phyloP scores from a whole-genome alignment of 2,888 invertebrate genomes.

The Drosophila helvetica region DNA sequence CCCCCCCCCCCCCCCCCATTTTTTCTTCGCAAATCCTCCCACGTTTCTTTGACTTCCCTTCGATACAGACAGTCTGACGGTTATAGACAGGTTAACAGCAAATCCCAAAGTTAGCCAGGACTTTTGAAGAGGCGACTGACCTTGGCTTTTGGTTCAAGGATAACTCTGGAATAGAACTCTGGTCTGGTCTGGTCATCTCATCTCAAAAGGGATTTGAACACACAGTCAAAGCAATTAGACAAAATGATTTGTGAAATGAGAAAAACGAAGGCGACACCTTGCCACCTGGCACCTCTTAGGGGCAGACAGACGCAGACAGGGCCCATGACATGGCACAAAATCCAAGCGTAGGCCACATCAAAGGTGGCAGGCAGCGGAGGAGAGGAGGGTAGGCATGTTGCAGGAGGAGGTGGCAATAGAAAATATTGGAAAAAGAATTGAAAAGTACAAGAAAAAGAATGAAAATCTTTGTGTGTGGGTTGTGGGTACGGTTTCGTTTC shows the following conservation, averaged over 20 bases:
- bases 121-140: slow-evolving; percentile 26
- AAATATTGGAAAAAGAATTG: slow-evolving; percentile 34
- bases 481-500: slow-evolving; percentile 39
- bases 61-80: slow-evolving; percentile 31
- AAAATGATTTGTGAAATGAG: slow-evolving; percentile 58
- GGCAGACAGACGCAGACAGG: slow-evolving; percentile 54
- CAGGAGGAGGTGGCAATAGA: slow-evolving; percentile 10
- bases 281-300: slow-evolving; percentile 7
- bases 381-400: neutral
- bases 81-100: neutral
- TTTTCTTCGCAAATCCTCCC: too few species aligned
- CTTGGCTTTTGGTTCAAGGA: slow-evolving; percentile 58
- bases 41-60: slow-evolving; percentile 3
- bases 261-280: slow-evolving; percentile 48
- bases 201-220: neutral
- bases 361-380: slow-evolving; percentile 7
- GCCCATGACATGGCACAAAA: slow-evolving; percentile 47
- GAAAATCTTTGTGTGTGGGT: slow-evolving; percentile 23
- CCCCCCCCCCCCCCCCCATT: too few species aligned
- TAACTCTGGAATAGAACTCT: slow-evolving; percentile 11
- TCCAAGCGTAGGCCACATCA: slow-evolving; percentile 56
- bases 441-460: slow-evolving; percentile 41
- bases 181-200: slow-evolving; percentile 43
- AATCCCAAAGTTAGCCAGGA: neutral
- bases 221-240: slow-evolving; percentile 60